Percentiles rank a stretch among this genome's conserved stretches.
phyloP scores from a whole-genome alignment of 2,888 invertebrate species.

The Heliconius sara region DNA sequence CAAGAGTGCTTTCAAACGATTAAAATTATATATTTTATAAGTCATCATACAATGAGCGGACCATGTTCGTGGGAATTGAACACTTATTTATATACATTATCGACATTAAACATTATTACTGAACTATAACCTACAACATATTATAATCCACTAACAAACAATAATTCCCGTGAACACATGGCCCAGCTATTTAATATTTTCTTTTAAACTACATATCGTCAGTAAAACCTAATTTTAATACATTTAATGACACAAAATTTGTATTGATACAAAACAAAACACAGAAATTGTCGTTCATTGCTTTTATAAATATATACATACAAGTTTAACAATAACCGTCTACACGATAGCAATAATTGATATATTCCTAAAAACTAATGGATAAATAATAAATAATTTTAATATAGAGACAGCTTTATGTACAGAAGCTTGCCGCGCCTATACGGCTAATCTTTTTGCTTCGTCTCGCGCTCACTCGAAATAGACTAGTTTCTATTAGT shows the following conservation, averaged over 20 bases:
- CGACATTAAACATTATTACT: slow-evolving; percentile 63
- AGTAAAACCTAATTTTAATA: slow-evolving; percentile 33
- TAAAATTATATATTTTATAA: slow-evolving; percentile 1
- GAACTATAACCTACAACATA: slow-evolving; percentile 55
- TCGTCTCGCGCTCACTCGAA: slow-evolving; percentile 54
- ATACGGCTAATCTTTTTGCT: slow-evolving; percentile 55
- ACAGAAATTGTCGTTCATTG: slow-evolving; percentile 27
- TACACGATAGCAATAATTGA: slow-evolving; percentile 54
- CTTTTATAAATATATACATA: slow-evolving; percentile 46
- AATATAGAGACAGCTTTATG: slow-evolving; percentile 73
- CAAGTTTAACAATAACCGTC: slow-evolving; percentile 60
- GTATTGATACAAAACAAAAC: slow-evolving; percentile 20
- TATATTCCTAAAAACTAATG: slow-evolving; percentile 65
- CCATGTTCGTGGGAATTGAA: slow-evolving; percentile 65
- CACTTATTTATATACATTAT: slow-evolving; percentile 62
- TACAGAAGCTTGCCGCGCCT: slow-evolving; percentile 79
- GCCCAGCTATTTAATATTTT: slow-evolving; percentile 50
- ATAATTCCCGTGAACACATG: slow-evolving; percentile 58
- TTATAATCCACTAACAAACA: slow-evolving; percentile 55
- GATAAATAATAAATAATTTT: slow-evolving; percentile 82
- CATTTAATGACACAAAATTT: slow-evolving; percentile 52
- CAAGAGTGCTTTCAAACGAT: slow-evolving; percentile 56
- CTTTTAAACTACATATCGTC: slow-evolving; percentile 26
- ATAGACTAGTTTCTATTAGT: slow-evolving; percentile 53
- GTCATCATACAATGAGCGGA: slow-evolving; percentile 38